A percentile compares a stretch with the other conserved stretches of the same genome.
phyloP scores from a whole-genome alignment of 2,113 vertebrate genomes.

The Ursus arctos region DNA sequence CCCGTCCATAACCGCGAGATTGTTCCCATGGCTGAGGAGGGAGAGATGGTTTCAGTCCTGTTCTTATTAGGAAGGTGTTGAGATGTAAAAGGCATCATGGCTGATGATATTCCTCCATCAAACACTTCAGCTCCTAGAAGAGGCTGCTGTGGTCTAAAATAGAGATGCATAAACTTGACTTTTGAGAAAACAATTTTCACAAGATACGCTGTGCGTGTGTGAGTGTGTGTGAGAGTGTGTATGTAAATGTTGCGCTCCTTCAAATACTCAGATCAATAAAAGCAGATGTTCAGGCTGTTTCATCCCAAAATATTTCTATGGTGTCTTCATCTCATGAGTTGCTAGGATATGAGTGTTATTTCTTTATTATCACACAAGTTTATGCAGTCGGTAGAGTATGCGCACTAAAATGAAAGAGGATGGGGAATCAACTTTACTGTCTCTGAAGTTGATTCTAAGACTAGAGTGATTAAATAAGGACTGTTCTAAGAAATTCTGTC shows the following conservation, averaged over 20 bases:
- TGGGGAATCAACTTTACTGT: background rate
- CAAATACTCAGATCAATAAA: background rate
- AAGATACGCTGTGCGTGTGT: no score
- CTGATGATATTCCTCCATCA: background rate
- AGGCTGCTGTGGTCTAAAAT: background rate
- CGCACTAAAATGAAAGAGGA: background rate
- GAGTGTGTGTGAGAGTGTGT: background rate
- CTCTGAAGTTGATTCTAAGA: conserved; percentile 39
- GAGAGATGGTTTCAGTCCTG: background rate
- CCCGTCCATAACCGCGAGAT: background rate
- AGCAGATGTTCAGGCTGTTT: background rate
- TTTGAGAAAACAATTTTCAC: conserved; percentile 26
- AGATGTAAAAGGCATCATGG: background rate
- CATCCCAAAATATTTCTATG: background rate
- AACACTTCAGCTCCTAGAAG: background rate
- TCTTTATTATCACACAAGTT: conserved; percentile 1
- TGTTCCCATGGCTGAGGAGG: background rate
- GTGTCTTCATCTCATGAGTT: background rate
- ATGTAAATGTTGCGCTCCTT: background rate
- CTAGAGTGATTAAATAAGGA: conserved; percentile 33
- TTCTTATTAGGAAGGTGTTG: conserved; percentile 14
- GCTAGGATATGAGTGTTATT: background rate
- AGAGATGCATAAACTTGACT: background rate
- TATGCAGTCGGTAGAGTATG: background rate
- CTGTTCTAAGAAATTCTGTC: conserved; percentile 64